A percentile compares a stretch with the other conserved stretches of the same genome.
Evolutionary conservation across 2,797 vertebrate species (phyloP).

Genomic region (Parotocinclus haroldoi): DNA sequence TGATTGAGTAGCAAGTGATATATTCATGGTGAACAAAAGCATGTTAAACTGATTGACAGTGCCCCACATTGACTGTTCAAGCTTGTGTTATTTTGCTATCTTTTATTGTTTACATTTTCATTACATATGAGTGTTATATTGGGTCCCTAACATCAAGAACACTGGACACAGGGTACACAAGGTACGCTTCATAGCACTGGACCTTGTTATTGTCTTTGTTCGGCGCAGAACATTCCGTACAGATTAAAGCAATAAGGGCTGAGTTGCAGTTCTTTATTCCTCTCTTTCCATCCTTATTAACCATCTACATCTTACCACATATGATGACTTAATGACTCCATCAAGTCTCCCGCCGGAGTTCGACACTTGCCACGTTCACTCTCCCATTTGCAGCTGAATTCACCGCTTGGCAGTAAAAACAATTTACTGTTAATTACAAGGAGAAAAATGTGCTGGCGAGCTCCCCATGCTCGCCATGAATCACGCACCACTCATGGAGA

Average conservation of each 20-base stretch:
- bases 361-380: constrained; percentile 67
- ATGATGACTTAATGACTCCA: constrained; percentile 84
- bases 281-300: constrained; percentile 65
- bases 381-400: constrained; percentile 88
- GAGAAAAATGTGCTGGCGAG: constrained; percentile 93
- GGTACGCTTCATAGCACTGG: background rate
- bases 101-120: too few species aligned
- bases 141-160: too few species aligned
- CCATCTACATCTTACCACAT: constrained; percentile 42
- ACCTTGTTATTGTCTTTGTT: background rate
- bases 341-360: constrained; percentile 78
- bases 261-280: constrained; percentile 10
- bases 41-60: too few species aligned
- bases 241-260: background rate
- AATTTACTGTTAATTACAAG: constrained; percentile 99
- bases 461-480: constrained; percentile 89
- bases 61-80: too few species aligned
- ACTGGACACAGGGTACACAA: too few species aligned
- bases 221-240: background rate
- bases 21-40: too few species aligned
- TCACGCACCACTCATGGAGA: constrained; percentile 85
- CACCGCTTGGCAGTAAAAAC: constrained; percentile 94
- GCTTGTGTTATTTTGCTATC: too few species aligned
- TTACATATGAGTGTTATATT: too few species aligned
- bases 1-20: too few species aligned